phyloP scores from a whole-genome alignment of 2,888 invertebrate species.

The Pegoplata infirma region DNA sequence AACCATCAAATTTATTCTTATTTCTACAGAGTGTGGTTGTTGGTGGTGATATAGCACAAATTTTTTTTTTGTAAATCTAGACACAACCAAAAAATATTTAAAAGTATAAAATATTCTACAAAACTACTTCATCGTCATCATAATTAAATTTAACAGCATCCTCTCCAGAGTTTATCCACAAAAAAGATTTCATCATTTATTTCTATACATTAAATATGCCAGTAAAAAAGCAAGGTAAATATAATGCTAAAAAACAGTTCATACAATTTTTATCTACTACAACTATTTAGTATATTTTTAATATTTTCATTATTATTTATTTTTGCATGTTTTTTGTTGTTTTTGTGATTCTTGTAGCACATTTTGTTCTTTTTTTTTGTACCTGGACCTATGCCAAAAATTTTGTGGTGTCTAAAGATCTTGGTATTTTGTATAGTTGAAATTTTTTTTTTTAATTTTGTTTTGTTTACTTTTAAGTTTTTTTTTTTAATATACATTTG shows the following conservation, averaged over 20 bases:
- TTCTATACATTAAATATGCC: conserved; percentile 76
- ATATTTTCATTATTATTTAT: conserved; percentile 46
- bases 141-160: conserved; percentile 19
- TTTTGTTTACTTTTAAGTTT: conserved; percentile 34
- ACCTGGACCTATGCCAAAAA: conserved; percentile 57
- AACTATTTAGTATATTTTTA: too few species aligned
- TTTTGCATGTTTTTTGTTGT: conserved; percentile 36
- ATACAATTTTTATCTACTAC: too few species aligned
- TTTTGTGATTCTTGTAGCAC: conserved; percentile 36
- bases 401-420: conserved; percentile 50
- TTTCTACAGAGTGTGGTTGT: conserved; percentile 37
- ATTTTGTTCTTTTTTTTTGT: conserved; percentile 43
- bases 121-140: conserved; percentile 16
- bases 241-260: conserved; percentile 1
- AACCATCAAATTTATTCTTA: neutral
- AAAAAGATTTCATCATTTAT: conserved; percentile 58
- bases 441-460: conserved; percentile 2
- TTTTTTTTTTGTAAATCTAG: conserved; percentile 40
- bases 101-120: conserved; percentile 25
- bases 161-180: conserved; percentile 34
- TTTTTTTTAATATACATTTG: conserved; percentile 32
- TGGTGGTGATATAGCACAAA: conserved; percentile 57
- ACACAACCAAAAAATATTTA: conserved; percentile 15
- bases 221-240: conserved; percentile 69
- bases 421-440: conserved; percentile 34